Percentiles rank a stretch among this genome's conserved stretches.
phyloP scores from a whole-genome alignment of 2,113 vertebrate species.

The Mohoua ochrocephala region DNA sequence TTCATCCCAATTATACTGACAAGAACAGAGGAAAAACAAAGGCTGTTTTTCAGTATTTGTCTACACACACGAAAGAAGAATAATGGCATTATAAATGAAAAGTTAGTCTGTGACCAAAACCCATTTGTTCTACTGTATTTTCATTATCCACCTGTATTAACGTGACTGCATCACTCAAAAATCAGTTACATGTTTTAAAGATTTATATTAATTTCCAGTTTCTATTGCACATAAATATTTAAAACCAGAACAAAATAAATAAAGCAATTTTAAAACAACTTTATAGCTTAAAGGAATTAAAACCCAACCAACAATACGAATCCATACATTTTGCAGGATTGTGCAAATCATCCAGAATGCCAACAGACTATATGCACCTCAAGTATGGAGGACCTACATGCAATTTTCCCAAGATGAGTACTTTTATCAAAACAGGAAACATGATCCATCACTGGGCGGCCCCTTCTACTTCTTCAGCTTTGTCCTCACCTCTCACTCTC shows the following conservation, averaged over 20 bases:
- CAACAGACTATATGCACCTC: not conserved
- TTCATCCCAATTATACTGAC: not conserved
- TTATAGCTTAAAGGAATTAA: not conserved
- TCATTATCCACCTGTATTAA: not conserved
- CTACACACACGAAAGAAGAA: not conserved
- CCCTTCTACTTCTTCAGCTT: not conserved
- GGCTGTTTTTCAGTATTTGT: not conserved
- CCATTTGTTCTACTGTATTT: not conserved
- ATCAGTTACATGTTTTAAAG: not conserved
- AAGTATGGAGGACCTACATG: not conserved
- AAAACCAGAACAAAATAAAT: not conserved
- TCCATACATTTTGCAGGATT: not conserved
- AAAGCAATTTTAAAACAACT: not conserved
- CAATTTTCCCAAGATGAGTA: not conserved
- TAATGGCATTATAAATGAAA: not conserved
- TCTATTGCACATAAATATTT: not conserved
- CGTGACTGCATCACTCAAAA: not conserved
- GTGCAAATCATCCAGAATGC: not conserved
- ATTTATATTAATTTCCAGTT: not conserved
- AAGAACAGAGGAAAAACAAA: not conserved
- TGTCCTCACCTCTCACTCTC: not conserved
- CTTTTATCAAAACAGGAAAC: not conserved
- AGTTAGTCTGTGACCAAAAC: not conserved
- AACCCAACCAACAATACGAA: not conserved
- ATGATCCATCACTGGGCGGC: not conserved